phyloP scores from a whole-genome alignment of 2,888 invertebrate genomes.

The Ornithoptera alexandrae region DNA sequence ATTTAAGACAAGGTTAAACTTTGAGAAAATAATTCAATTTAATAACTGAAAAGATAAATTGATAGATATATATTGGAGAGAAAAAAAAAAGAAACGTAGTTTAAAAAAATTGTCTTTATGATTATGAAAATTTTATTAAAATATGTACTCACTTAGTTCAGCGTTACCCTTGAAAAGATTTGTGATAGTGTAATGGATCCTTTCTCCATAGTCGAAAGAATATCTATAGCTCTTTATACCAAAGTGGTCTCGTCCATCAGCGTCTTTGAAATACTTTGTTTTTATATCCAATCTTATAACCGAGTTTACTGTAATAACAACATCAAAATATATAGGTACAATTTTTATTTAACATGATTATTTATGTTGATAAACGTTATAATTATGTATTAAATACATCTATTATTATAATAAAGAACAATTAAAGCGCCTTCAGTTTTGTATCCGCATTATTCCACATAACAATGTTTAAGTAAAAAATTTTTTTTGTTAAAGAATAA shows the following conservation, averaged over 20 bases:
- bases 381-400: not conserved
- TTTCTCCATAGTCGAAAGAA: conserved; percentile 70
- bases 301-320: conserved; percentile 64
- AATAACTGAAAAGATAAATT: too few species aligned
- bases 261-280: conserved; percentile 71
- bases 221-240: conserved; percentile 71
- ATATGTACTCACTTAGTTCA: conserved; percentile 63
- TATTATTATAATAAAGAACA: not conserved
- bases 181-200: conserved; percentile 67
- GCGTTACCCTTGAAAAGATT: conserved; percentile 74
- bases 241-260: conserved; percentile 68
- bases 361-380: not conserved
- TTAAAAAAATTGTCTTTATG: not conserved
- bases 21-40: too few species aligned
- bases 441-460: not conserved
- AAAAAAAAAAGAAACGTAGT: too few species aligned
- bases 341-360: not conserved
- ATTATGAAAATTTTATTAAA: not conserved
- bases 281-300: conserved; percentile 71
- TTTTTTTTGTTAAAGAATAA: not conserved
- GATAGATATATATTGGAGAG: too few species aligned
- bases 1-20: too few species aligned
- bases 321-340: conserved; percentile 30
- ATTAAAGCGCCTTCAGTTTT: not conserved
- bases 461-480: not conserved